A percentile compares a stretch with the other conserved stretches of the same genome.
phyloP scores from a whole-genome alignment of 2,113 vertebrate species.

The Petrocephalus zakoni region DNA sequence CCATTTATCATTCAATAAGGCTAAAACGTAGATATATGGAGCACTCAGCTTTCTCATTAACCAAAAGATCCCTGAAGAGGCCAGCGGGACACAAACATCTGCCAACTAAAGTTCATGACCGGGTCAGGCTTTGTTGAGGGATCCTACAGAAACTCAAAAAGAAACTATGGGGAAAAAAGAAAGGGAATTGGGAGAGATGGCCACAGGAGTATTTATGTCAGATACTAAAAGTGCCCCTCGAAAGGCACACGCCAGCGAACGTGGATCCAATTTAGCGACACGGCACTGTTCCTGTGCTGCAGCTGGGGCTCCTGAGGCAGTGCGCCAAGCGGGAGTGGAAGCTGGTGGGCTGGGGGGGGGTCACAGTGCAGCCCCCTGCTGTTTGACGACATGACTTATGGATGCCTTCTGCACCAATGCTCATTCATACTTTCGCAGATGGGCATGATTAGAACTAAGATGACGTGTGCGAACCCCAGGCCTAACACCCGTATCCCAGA shows the following conservation, averaged over 20 bases:
- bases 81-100: background rate
- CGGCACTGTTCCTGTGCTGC: slow-evolving; percentile 19
- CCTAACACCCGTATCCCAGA: slow-evolving; percentile 25
- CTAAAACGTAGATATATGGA: slow-evolving; percentile 11
- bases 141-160: slow-evolving; percentile 21
- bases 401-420: slow-evolving; percentile 51
- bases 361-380: slow-evolving; percentile 38
- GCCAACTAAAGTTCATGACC: slow-evolving; percentile 25
- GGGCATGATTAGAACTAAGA: slow-evolving; percentile 53
- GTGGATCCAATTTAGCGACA: slow-evolving; percentile 33
- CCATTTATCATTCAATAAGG: slow-evolving; percentile 19
- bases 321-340: slow-evolving; percentile 1
- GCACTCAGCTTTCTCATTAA: slow-evolving; percentile 24
- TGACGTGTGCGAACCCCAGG: slow-evolving; percentile 41
- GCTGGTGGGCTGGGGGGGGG: background rate
- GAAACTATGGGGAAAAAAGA: slow-evolving; percentile 14
- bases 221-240: background rate
- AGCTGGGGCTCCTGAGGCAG: background rate
- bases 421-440: slow-evolving; percentile 47
- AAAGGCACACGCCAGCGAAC: slow-evolving; percentile 23
- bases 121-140: slow-evolving; percentile 20
- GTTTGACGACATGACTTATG: slow-evolving; percentile 48
- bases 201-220: background rate
- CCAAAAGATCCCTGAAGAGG: slow-evolving; percentile 7
- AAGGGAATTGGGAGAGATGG: background rate